These are phyloP conservation scores for Ptiloglossa arizonensis DNA, from an alignment of 1,140 invertebrate species.

Conservation along the genomic window DNA sequence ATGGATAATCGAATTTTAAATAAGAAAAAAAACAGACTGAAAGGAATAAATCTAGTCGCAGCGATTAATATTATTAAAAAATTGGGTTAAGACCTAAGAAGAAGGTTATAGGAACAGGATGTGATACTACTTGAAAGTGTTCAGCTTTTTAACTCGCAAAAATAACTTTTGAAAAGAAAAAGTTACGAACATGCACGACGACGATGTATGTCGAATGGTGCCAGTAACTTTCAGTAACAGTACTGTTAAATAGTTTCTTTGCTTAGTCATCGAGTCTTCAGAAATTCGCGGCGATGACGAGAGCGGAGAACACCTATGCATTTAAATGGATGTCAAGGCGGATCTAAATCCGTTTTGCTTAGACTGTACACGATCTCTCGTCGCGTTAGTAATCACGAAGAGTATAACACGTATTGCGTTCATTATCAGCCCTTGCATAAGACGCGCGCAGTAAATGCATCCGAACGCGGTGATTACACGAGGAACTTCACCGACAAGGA, in stretches of 20 bases:
- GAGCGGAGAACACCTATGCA: background rate
- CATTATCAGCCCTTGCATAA: slow-evolving; percentile 35
- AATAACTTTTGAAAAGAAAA: too few relatives aligned
- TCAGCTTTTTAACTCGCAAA: too few relatives aligned
- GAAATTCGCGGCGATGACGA: slow-evolving; percentile 40
- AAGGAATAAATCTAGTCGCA: too few relatives aligned
- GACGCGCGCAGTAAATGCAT: slow-evolving; percentile 8
- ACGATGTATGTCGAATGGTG: too few relatives aligned
- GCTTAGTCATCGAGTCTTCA: slow-evolving; percentile 28
- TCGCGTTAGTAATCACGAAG: slow-evolving; percentile 2
- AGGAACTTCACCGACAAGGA: slow-evolving; percentile 9
- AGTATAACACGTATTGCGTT: slow-evolving; percentile 17
- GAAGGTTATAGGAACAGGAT: too few relatives aligned
- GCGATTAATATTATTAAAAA: too few relatives aligned
- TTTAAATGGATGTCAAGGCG: slow-evolving; percentile 49
- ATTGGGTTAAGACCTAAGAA: too few relatives aligned
- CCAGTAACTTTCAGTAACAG: too few relatives aligned
- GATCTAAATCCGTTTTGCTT: slow-evolving; percentile 38
- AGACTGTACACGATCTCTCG: background rate
- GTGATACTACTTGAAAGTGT: too few relatives aligned
- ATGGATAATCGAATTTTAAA: too few relatives aligned
- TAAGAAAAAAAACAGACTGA: too few relatives aligned
- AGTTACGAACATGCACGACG: too few relatives aligned
- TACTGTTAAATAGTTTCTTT: background rate
- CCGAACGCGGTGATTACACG: slow-evolving; percentile 17